Evolutionary conservation across 2,797 vertebrate species (phyloP).

Genomic region (Trematomus bernacchii): DNA sequence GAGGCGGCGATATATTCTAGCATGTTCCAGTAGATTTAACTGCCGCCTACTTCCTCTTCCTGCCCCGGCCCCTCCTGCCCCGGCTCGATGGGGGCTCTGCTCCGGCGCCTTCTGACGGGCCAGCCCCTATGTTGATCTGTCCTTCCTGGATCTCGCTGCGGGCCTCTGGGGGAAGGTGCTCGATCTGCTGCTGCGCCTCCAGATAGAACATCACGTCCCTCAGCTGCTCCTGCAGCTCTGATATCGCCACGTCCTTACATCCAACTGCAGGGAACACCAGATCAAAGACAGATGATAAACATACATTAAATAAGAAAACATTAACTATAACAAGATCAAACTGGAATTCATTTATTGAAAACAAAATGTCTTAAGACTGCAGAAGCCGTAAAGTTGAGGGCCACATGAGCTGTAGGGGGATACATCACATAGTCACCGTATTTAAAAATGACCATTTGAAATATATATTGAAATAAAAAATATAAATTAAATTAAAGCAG

Average conservation of each 20-base stretch:
- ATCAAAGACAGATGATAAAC: background rate
- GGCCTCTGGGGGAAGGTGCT: conserved; percentile 91
- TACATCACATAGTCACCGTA: no score
- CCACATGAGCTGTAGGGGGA: no score
- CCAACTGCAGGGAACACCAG: conserved; percentile 62
- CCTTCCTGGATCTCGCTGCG: conserved; percentile 96
- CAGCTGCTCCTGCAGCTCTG: conserved; percentile 95
- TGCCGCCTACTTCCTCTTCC: conserved; percentile 90
- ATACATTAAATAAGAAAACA: no score
- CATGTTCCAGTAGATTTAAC: background rate
- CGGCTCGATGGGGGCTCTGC: conserved; percentile 72
- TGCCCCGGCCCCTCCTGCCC: conserved; percentile 91
- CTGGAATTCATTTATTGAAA: no score
- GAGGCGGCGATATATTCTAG: conserved; percentile 9
- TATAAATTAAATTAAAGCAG: no score
- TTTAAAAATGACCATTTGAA: no score
- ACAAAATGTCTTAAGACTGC: no score
- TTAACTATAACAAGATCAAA: no score
- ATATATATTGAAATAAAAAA: no score
- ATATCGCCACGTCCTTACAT: conserved; percentile 90
- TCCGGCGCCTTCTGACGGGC: conserved; percentile 61
- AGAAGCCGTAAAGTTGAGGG: no score
- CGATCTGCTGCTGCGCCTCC: conserved; percentile 95
- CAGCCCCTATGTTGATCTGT: conserved; percentile 93
- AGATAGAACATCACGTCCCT: conserved; percentile 98